Percentiles rank a stretch among this genome's conserved stretches.
These are phyloP conservation scores for Aspidoscelis tigris DNA, from an alignment of 2,113 vertebrate species.

Conservation along the genomic window DNA sequence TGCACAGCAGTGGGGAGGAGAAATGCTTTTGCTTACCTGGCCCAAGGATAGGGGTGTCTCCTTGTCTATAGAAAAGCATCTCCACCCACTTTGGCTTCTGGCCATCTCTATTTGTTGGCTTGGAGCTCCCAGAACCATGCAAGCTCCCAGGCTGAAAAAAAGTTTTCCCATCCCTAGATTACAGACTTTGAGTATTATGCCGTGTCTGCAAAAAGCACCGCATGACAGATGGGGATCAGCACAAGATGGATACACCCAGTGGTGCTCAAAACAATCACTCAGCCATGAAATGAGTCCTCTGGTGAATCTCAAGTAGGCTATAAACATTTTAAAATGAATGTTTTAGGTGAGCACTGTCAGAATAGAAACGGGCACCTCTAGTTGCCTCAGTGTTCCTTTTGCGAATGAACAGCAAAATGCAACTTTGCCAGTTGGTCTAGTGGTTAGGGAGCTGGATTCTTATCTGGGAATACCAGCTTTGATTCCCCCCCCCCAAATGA, in stretches of 20 bases:
- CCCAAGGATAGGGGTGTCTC: too few relatives aligned
- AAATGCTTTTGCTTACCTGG: too few relatives aligned
- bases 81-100: too few relatives aligned
- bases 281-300: background rate
- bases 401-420: background rate
- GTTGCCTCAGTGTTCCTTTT: background rate
- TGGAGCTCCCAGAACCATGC: too few relatives aligned
- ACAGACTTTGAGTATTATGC: background rate
- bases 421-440: too few relatives aligned
- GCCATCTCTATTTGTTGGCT: too few relatives aligned
- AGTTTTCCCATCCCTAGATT: background rate
- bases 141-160: too few relatives aligned
- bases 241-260: accelerated
- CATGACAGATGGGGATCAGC: background rate
- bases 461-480: too few relatives aligned
- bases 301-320: accelerated
- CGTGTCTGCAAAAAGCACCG: background rate
- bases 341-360: background rate
- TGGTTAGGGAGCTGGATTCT: too few relatives aligned
- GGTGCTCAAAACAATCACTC: background rate
- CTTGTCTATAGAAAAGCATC: too few relatives aligned
- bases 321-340: background rate
- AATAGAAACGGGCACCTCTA: background rate
- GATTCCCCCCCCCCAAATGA: too few relatives aligned
- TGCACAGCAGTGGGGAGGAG: too few relatives aligned